Percentiles rank a stretch among this genome's conserved stretches.
Conservation (phyloP, 2,113 vertebrate genomes). For the Rhabdornis inornatus region DNA sequence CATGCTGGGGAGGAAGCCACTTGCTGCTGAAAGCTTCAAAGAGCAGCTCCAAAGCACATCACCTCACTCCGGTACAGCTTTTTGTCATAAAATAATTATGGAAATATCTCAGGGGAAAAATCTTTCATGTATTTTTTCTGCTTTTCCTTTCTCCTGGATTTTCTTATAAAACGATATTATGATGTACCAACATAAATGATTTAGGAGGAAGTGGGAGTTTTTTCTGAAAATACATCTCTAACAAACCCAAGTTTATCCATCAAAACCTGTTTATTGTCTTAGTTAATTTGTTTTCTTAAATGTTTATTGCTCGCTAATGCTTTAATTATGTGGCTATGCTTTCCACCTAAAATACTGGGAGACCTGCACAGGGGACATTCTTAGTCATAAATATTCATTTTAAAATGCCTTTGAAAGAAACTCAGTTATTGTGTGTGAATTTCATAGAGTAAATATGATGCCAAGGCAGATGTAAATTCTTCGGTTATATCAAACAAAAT, state of each 20-base stretch:
- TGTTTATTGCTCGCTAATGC: background rate
- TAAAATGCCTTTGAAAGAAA: background rate
- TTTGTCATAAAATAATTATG: conserved; percentile 36
- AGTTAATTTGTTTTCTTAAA: background rate
- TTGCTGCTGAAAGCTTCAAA: conserved; percentile 45
- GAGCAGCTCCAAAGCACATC: background rate
- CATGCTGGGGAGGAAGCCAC: conserved; percentile 31
- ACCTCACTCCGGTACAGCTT: background rate
- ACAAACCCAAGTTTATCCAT: background rate
- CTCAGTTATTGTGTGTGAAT: background rate
- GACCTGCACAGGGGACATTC: background rate
- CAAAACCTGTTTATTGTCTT: background rate
- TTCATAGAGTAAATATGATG: background rate
- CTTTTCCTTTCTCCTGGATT: background rate
- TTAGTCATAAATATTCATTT: background rate
- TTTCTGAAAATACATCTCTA: background rate
- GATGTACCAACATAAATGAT: background rate
- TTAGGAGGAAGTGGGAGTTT: background rate
- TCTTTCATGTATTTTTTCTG: background rate
- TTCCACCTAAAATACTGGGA: background rate
- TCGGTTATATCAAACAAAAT: background rate
- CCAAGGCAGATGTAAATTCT: background rate
- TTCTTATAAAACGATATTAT: background rate
- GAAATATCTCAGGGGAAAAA: conserved; percentile 22
- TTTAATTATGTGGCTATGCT: background rate